phyloP scores from a whole-genome alignment of 1,140 invertebrate species.

The Gyrodactylus salaris region DNA sequence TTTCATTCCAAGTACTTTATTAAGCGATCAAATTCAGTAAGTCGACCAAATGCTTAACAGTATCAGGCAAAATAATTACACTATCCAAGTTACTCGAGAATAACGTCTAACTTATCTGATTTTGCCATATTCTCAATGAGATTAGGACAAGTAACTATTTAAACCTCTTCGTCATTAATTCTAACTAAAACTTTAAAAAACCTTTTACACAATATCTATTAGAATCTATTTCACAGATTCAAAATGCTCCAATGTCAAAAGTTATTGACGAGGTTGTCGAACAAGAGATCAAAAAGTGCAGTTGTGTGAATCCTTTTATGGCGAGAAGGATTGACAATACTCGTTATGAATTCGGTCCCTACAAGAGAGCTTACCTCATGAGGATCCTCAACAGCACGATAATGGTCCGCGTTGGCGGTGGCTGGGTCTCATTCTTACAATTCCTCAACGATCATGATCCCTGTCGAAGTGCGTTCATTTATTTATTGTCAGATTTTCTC shows the following conservation, averaged over 20 bases:
- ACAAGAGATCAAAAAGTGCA: not conserved
- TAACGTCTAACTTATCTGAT: too few relatives aligned
- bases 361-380: conserved; percentile 69
- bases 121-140: too few relatives aligned
- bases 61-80: too few relatives aligned
- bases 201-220: too few relatives aligned
- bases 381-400: conserved; percentile 30
- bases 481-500: too few relatives aligned
- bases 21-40: too few relatives aligned
- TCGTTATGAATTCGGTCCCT: conserved; percentile 46
- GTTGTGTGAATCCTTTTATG: not conserved
- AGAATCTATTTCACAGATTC: not conserved
- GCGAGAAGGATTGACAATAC: not conserved
- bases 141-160: too few relatives aligned
- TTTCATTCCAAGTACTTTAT: too few relatives aligned
- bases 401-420: conserved; percentile 62
- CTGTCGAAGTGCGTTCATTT: conserved; percentile 26
- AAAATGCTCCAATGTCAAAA: not conserved
- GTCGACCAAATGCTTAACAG: too few relatives aligned
- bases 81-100: too few relatives aligned
- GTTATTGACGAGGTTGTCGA: not conserved
- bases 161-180: too few relatives aligned
- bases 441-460: conserved; percentile 57
- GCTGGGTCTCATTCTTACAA: conserved; percentile 62
- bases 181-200: too few relatives aligned